Evolutionary conservation across 2,113 vertebrate species (phyloP).

Genomic region (Xiphophorus couchianus): DNA sequence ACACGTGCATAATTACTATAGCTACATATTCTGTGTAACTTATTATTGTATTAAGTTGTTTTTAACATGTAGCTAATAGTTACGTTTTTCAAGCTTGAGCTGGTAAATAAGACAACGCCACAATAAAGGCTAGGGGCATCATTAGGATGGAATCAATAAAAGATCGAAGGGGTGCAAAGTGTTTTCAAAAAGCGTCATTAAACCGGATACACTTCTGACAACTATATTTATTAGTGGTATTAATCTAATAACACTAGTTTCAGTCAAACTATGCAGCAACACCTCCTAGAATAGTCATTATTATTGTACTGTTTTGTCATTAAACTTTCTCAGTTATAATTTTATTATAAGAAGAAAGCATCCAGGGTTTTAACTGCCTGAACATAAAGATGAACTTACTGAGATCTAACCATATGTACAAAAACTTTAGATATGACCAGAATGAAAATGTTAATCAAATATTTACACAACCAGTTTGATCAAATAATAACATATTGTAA

Average conservation of each 20-base stretch:
- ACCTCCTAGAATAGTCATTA: background rate
- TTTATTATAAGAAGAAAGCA: background rate
- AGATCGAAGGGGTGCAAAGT: background rate
- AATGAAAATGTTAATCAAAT: background rate
- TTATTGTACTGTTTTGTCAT: background rate
- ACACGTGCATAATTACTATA: no score
- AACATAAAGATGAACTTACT: no score
- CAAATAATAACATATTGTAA: background rate
- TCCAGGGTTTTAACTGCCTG: background rate
- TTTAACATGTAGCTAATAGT: no score
- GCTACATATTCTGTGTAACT: no score
- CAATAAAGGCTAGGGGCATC: no score
- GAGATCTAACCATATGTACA: no score
- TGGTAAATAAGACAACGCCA: no score
- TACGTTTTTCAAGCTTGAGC: no score
- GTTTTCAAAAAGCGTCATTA: background rate
- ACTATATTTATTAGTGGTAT: background rate
- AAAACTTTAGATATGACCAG: background rate
- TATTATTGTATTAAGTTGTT: no score
- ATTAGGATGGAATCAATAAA: no score
- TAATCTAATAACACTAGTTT: no score
- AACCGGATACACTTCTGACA: background rate
- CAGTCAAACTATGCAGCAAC: background rate
- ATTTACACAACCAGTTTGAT: background rate
- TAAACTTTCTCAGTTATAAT: no score